Evolutionary conservation across 2,113 vertebrate genomes (phyloP).

Genomic region (Ctenodactylus gundi): DNA sequence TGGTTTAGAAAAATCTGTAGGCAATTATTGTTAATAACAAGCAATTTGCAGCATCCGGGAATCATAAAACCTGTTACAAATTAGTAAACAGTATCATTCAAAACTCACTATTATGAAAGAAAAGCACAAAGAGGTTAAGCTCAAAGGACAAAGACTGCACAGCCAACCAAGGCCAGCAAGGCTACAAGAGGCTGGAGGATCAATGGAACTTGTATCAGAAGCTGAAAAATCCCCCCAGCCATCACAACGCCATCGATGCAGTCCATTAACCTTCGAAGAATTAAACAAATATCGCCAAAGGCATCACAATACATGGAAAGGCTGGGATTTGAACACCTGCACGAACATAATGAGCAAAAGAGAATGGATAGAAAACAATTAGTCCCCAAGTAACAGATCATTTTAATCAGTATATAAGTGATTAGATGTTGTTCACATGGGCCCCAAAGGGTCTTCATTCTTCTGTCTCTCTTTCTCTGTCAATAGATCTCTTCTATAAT

Average conservation of each 20-base stretch:
- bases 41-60: slow-evolving; percentile 62
- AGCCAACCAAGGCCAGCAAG: not conserved
- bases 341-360: not conserved
- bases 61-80: slow-evolving; percentile 63
- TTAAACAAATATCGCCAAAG: not conserved
- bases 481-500: slow-evolving; percentile 3
- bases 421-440: not conserved
- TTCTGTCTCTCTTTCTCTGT: not conserved
- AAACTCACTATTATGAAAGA: not conserved
- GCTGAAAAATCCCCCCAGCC: not conserved
- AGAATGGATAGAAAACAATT: not conserved
- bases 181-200: not conserved
- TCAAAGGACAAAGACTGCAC: not conserved
- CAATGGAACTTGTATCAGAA: not conserved
- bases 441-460: not conserved
- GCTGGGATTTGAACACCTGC: slow-evolving; percentile 55
- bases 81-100: slow-evolving; percentile 51
- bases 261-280: slow-evolving; percentile 15
- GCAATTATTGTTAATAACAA: slow-evolving; percentile 76
- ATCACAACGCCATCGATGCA: not conserved
- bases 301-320: not conserved
- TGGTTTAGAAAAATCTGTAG: slow-evolving; percentile 69
- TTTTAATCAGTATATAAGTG: not conserved
- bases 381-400: slow-evolving; percentile 14
- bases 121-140: slow-evolving; percentile 6